Evolutionary conservation across 2,113 vertebrate species (phyloP), one percentile per base, ranked within the genome.

Genomic region (Synchiropus splendidus): DNA sequence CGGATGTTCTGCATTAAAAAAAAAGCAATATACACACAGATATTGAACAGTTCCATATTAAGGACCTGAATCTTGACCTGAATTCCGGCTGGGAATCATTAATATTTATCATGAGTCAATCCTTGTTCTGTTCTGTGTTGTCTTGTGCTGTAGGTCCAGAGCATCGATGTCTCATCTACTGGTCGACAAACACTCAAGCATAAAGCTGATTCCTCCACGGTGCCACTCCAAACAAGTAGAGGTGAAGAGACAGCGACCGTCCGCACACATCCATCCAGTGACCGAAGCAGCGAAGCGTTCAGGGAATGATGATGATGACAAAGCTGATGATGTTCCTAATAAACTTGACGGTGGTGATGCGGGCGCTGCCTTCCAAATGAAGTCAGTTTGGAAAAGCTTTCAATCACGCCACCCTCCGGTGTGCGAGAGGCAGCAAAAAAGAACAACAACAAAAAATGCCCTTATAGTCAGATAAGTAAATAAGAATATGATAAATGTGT

Each of bases 371-470:
- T 38, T 49, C 33, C 41, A 31, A 44, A 65, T 48, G 12, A 49
- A 37, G 41, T 31, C 37, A 1, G 21, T 51, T 59, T 42, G 45
- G 35, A 46, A 36, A 36, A 4, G 42, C 14, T 36, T 58, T 69
- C 52, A 55, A 32, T 69, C 55, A 27, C 13, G 9, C 53, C 54
- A 9, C 49, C 54, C 43, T 31, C 17, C 51, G 39, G 50, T 8
- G 45, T 44, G 48, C 53, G 42, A 47, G 49, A 40, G 60, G 68
- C 64, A 64, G 64, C 70, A 57, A 11, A 34, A 50, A 35, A 61
- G 61, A 55, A 36, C 50, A 48, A 48, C 51, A 52, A 56, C 51
- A 48, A 55, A 61, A 63, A 66, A 42, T 64, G 59, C 48, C 63
- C 54, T 45, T 39, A 67, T 51, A 51, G 38, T 61, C 53, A 72